Evolutionary conservation across 2,888 invertebrate genomes (phyloP).

Genomic region (Malacosoma neustria): DNA sequence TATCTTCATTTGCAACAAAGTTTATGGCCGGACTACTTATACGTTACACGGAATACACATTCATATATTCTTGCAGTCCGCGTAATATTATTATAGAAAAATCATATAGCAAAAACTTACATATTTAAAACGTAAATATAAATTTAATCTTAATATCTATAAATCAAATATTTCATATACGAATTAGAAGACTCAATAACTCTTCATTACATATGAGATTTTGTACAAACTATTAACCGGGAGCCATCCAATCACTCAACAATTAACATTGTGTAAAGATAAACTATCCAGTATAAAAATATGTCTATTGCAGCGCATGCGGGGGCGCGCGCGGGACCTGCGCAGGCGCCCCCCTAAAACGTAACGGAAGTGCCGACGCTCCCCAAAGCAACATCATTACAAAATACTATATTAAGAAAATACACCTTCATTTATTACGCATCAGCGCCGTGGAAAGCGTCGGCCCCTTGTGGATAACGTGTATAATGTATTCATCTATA

Average conservation of each 20-base stretch:
- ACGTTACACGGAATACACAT: too few relatives aligned
- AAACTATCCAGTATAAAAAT: slow-evolving; percentile 73
- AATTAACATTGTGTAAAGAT: slow-evolving; percentile 71
- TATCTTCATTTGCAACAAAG: too few relatives aligned
- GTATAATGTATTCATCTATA: slow-evolving; percentile 58
- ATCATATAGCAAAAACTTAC: background rate
- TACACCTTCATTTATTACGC: slow-evolving; percentile 41
- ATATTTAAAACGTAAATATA: slow-evolving; percentile 13
- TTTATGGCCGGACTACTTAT: too few relatives aligned
- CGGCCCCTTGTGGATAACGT: slow-evolving; percentile 47
- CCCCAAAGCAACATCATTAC: slow-evolving; percentile 41
- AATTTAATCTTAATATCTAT: slow-evolving; percentile 13
- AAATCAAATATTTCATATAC: slow-evolving; percentile 26
- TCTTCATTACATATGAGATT: slow-evolving; percentile 43
- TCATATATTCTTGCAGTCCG: too few relatives aligned
- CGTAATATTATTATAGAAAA: background rate
- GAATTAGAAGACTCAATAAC: slow-evolving; percentile 43
- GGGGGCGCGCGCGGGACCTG: slow-evolving; percentile 18
- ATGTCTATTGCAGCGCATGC: slow-evolving; percentile 54
- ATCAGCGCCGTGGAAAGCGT: slow-evolving; percentile 37
- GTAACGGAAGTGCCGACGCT: slow-evolving; percentile 45
- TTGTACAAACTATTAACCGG: slow-evolving; percentile 68
- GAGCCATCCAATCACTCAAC: slow-evolving; percentile 71
- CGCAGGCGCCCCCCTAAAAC: slow-evolving; percentile 46
- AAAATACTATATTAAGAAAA: slow-evolving; percentile 66